Evolutionary conservation across 1,140 invertebrate species (phyloP).

Genomic region (Littorina saxatilis): DNA sequence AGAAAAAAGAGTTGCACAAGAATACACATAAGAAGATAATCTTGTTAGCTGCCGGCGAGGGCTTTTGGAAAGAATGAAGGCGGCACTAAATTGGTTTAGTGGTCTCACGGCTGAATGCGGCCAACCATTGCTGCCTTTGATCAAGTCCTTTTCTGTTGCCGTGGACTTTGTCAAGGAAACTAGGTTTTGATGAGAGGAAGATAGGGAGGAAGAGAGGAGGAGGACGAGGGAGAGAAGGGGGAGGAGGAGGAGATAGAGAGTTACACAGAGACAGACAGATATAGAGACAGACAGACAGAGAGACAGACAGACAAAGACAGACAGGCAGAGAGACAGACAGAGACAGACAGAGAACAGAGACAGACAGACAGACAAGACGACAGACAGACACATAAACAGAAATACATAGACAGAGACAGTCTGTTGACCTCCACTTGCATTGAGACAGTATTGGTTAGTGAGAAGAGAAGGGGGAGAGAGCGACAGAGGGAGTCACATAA

Average conservation of each 20-base stretch:
- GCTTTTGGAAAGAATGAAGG: not conserved
- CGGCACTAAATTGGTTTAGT: no score
- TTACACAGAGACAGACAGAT: not conserved
- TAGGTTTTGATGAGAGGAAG: no score
- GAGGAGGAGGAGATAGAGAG: not conserved
- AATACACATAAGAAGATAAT: no score
- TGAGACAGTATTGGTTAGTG: no score
- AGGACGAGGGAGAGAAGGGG: not conserved
- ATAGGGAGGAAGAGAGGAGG: no score
- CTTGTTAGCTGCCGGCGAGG: not conserved
- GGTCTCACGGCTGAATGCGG: no score
- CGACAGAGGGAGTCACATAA: not conserved
- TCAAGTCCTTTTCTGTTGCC: no score
- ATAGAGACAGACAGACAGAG: not conserved
- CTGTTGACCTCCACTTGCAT: no score
- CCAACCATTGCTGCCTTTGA: no score
- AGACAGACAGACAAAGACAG: not conserved
- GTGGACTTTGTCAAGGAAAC: no score
- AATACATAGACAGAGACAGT: slow-evolving; percentile 18
- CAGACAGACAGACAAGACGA: slow-evolving; percentile 5
- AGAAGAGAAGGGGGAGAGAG: no score
- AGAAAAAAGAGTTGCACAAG: not conserved
- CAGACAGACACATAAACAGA: slow-evolving; percentile 16
- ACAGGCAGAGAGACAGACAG: not conserved
- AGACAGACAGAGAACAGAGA: not conserved